Conservation (phyloP, 2,113 vertebrate species). For the rat (Rattus norvegicus) region GRCr8 NC_086022.1:44676001-44676500, state of each 20-base stretch:
- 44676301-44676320: constrained; percentile 99
- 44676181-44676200: constrained; percentile 98
- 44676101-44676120: constrained; percentile 93
- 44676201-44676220: constrained; percentile 99
- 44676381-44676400: constrained; percentile 99
- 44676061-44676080: constrained; percentile 95
- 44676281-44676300: constrained; percentile 99
- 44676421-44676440: constrained; percentile 99
- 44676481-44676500: constrained; percentile 99
- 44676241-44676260: constrained; percentile 99
- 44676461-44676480: constrained; percentile 99
- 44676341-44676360: constrained; percentile 99
- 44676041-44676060: constrained; percentile 93
- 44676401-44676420: constrained; percentile 99
- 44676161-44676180: constrained; percentile 99
- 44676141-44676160: constrained; percentile 96
- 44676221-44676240: constrained; percentile 99
- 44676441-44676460: constrained; percentile 99
- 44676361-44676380: constrained; percentile 99
- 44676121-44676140: constrained; percentile 93
- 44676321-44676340: constrained; percentile 99
- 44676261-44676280: constrained; percentile 99
- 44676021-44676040: constrained; percentile 92
- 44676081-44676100: constrained; percentile 96
- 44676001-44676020: constrained; percentile 92